phyloP scores from a whole-genome alignment of 2,797 vertebrate species.

The Phyllotis vaccarum region DNA sequence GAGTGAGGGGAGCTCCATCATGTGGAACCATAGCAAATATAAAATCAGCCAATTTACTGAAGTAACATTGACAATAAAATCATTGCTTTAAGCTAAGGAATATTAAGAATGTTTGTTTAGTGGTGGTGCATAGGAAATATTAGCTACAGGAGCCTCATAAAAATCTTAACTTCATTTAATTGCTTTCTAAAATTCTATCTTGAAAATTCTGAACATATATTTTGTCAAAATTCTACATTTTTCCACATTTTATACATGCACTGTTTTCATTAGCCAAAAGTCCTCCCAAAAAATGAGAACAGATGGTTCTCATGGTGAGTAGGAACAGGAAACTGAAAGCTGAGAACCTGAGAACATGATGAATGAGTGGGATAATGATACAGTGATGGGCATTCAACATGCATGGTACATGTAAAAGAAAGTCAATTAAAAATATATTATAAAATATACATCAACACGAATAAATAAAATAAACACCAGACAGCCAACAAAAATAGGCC shows the following conservation, averaged over 20 bases:
- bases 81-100: background rate
- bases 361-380: background rate
- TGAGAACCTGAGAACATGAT: background rate
- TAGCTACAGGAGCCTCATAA: background rate
- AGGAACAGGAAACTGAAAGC: background rate
- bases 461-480: background rate
- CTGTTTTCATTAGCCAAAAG: background rate
- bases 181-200: background rate
- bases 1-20: background rate
- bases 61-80: background rate
- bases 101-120: background rate
- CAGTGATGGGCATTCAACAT: no score
- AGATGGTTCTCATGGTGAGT: background rate
- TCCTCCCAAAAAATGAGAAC: background rate
- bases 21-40: background rate
- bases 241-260: background rate
- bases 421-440: background rate
- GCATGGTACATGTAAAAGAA: background rate
- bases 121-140: background rate
- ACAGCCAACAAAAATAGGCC: background rate
- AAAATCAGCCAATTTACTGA: background rate
- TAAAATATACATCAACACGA: background rate
- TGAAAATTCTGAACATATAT: conserved; percentile 19
- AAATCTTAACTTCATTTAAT: background rate
- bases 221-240: background rate